Evolutionary conservation across 2,888 invertebrate species (phyloP), one percentile per base, ranked within the genome.

Genomic region (Hybos culiciformis): DNA sequence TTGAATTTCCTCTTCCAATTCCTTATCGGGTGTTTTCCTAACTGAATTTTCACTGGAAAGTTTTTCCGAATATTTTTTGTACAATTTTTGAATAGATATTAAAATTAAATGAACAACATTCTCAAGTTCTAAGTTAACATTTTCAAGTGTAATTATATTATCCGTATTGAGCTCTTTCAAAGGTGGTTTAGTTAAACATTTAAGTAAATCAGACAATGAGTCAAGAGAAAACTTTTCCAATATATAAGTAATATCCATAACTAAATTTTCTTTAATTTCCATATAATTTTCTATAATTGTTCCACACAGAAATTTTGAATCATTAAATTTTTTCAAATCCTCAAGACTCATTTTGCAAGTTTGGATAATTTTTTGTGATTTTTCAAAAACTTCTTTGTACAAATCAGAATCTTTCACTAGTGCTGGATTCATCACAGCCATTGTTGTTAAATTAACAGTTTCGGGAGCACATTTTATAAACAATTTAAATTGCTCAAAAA

Each of bases 401-500:
- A 48, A 47, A 1, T 49, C 33, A 6, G 51, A 47, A n/a, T 37
- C 37, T 18, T 52, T 53, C 1, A 50, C 32, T 21, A 61, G 19
- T 0, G 52, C 41, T 1, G 39, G 29, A 4, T 44, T 48, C 0
- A 40, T 12, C 15, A 61, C 57, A 45, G 6, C 50, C 46, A 17
- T 56, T 51, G 34, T 51, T 55, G 4, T 24, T 5, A 7, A 60
- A 46, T 53, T 54, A 57, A 56, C 52, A 48, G 68, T 61, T 8
- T 56, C 55, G 0, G 82, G 80, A 44, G 74, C 74, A 46, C 75
- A 75, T 53, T 78, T 71, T 1, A 88, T 57, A 17, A 86, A 64
- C 2, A 83, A 60, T 44, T 69, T 63, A 52, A 81, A 77, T 56
- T 90, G 87, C 49, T 79, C 76, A 19, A 84, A 62, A 9, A 77